Conservation (phyloP, 1,140 invertebrate genomes). For the Asobara japonica region DNA sequence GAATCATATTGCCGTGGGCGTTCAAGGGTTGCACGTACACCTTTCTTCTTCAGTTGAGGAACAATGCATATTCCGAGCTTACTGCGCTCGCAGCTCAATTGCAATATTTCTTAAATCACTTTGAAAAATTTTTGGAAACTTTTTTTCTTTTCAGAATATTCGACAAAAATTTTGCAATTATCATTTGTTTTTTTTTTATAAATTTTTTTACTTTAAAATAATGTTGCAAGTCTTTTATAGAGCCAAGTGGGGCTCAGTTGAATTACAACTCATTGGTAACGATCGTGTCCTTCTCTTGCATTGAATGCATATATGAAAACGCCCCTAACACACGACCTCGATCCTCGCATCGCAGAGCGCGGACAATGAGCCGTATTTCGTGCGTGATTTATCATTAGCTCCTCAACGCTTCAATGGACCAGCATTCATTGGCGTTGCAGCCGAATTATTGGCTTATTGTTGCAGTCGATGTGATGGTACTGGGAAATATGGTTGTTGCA, state of each 20-base stretch:
- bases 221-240: too few relatives aligned
- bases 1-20: slow-evolving; percentile 23
- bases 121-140: too few relatives aligned
- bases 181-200: too few relatives aligned
- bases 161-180: too few relatives aligned
- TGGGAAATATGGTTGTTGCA: not conserved
- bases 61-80: slow-evolving; percentile 34
- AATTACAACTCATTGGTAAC: slow-evolving; percentile 13
- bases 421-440: not conserved
- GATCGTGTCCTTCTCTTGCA: not conserved
- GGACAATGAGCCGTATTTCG: slow-evolving; percentile 28
- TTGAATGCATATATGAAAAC: not conserved
- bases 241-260: not conserved
- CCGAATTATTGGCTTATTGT: slow-evolving; percentile 29
- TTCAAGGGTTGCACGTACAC: slow-evolving; percentile 35
- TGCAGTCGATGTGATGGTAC: not conserved
- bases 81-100: too few relatives aligned
- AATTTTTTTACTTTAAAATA: too few relatives aligned
- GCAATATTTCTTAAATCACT: too few relatives aligned
- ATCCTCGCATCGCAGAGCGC: slow-evolving; percentile 19
- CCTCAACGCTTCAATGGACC: slow-evolving; percentile 6
- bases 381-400: slow-evolving; percentile 25
- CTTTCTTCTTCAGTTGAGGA: slow-evolving; percentile 14
- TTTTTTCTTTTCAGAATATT: not conserved
- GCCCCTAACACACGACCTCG: slow-evolving; percentile 8